phyloP scores from a whole-genome alignment of 2,797 vertebrate species.

The Sciaenops ocellatus region DNA sequence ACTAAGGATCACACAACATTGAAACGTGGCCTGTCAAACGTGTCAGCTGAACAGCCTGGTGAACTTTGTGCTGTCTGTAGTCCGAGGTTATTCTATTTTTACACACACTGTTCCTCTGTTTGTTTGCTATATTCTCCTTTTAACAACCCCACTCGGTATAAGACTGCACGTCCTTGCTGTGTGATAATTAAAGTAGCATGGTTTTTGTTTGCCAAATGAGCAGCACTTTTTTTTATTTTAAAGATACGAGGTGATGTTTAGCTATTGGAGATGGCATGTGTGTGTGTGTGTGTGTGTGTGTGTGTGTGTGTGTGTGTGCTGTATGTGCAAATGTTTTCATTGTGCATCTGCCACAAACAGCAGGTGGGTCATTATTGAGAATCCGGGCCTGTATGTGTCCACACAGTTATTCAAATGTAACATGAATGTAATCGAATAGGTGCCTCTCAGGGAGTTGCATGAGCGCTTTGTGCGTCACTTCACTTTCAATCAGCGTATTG shows the following conservation, averaged over 20 bases:
- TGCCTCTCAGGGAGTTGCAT: slow-evolving; percentile 52
- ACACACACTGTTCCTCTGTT: slow-evolving; percentile 4
- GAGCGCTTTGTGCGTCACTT: slow-evolving; percentile 58
- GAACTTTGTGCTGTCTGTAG: slow-evolving; percentile 18
- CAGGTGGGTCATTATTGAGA: slow-evolving; percentile 50
- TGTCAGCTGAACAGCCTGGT: slow-evolving; percentile 17
- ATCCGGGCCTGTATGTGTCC: slow-evolving; percentile 28
- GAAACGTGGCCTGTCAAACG: slow-evolving; percentile 31
- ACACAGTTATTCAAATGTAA: slow-evolving; percentile 60
- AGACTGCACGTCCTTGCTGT: slow-evolving; percentile 34
- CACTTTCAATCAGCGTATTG: slow-evolving; percentile 53
- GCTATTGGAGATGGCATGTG: neutral
- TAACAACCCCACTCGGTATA: slow-evolving; percentile 51
- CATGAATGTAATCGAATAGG: slow-evolving; percentile 62
- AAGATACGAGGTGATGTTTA: slow-evolving; percentile 46
- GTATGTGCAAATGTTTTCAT: slow-evolving; percentile 15
- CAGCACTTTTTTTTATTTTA: slow-evolving; percentile 40
- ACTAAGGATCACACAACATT: slow-evolving; percentile 13
- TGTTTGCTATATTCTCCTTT: slow-evolving; percentile 47
- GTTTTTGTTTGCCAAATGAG: slow-evolving; percentile 62
- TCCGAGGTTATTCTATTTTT: slow-evolving; percentile 27
- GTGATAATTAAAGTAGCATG: slow-evolving; percentile 65
- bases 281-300: neutral
- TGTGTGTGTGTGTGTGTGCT: slow-evolving; percentile 16
- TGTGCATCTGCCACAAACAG: slow-evolving; percentile 16